phyloP scores from a whole-genome alignment of 2,888 invertebrate genomes.

The Hemithea aestivaria region DNA sequence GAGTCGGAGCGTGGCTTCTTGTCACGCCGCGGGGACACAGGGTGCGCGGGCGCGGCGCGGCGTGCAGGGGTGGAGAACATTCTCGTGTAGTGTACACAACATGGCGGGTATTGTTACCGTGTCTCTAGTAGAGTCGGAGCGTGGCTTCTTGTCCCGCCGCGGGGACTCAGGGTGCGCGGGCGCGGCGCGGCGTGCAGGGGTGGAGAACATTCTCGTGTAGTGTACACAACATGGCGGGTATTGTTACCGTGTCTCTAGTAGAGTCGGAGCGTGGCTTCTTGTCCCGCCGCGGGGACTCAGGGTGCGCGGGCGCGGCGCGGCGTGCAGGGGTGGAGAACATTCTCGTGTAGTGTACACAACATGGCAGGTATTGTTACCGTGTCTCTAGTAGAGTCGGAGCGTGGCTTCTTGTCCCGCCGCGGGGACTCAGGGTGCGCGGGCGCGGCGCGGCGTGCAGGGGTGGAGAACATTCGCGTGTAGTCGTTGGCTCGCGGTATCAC shows the following conservation, averaged over 20 bases:
- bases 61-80: conserved; percentile 72
- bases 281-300: conserved; percentile 65
- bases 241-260: no score
- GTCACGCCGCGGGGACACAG: conserved; percentile 65
- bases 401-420: conserved; percentile 67
- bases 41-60: conserved; percentile 61
- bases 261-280: conserved; percentile 62
- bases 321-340: conserved; percentile 73
- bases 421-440: conserved; percentile 69
- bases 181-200: conserved; percentile 63
- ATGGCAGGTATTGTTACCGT: no score
- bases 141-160: conserved; percentile 67
- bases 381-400: conserved; percentile 37
- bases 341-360: conserved; percentile 74
- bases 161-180: conserved; percentile 68
- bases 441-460: conserved; percentile 63
- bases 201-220: conserved; percentile 74
- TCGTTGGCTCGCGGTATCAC: conserved; percentile 80
- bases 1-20: conserved; percentile 68
- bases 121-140: no score
- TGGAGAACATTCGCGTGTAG: conserved; percentile 75
- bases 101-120: no score
- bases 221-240: no score
- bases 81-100: conserved; percentile 72
- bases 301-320: conserved; percentile 62